Percentiles rank a stretch among this genome's conserved stretches.
phyloP scores from a whole-genome alignment of 2,888 invertebrate species.

The Synergus umbraculus region DNA sequence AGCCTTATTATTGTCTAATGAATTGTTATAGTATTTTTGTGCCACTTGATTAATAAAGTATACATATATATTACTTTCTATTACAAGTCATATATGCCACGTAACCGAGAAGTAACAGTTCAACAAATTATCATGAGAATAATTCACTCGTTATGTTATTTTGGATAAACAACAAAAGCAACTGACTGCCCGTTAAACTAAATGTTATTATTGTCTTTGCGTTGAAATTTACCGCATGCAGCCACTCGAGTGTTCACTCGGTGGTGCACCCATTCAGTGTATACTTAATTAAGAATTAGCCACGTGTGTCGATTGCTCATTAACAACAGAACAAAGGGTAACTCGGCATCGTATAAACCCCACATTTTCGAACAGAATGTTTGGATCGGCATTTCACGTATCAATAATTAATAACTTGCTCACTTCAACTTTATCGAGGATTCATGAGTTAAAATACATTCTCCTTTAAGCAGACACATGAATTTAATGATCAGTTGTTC shows the following conservation, averaged over 20 bases:
- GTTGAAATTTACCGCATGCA: constrained; percentile 53
- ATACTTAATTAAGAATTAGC: constrained; percentile 63
- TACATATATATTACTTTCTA: background rate
- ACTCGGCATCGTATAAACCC: constrained; percentile 45
- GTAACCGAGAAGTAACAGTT: background rate
- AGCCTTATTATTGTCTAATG: no score
- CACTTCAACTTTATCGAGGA: background rate
- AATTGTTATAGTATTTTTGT: no score
- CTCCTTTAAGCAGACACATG: background rate
- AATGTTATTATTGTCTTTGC: constrained; percentile 62
- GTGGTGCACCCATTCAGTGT: constrained; percentile 45
- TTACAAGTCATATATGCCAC: background rate
- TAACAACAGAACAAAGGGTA: constrained; percentile 58
- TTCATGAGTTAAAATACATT: background rate
- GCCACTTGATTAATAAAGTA: background rate
- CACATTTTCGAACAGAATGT: constrained; percentile 16
- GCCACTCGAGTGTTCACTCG: constrained; percentile 49
- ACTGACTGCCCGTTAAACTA: constrained; percentile 38
- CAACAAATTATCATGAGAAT: constrained; percentile 22
- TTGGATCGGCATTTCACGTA: constrained; percentile 27
- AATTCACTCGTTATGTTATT: constrained; percentile 37
- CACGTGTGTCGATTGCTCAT: constrained; percentile 63
- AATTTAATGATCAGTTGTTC: background rate
- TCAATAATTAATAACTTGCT: constrained; percentile 27
- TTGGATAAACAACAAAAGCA: constrained; percentile 49